phyloP scores from a whole-genome alignment of 2,888 invertebrate species.

The Erebia aethiops region DNA sequence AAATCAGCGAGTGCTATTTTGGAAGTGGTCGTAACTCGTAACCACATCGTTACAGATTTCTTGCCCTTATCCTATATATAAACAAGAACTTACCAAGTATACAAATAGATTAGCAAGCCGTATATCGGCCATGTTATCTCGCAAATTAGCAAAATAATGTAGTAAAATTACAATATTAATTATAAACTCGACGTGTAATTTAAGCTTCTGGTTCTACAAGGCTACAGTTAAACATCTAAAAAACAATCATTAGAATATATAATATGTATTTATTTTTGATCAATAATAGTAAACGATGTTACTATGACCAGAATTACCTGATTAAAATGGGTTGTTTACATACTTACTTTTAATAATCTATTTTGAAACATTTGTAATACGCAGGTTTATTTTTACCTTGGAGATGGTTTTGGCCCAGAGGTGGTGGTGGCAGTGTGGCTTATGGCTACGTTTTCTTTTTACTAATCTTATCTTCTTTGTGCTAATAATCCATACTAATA shows the following conservation, averaged over 20 bases:
- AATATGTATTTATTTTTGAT: neutral
- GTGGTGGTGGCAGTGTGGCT: no score
- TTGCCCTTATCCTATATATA: neutral
- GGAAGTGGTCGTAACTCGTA: neutral
- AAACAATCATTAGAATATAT: constrained; percentile 2
- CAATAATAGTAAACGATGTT: neutral
- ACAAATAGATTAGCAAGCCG: constrained; percentile 1
- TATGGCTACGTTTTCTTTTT: no score
- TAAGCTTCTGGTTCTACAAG: neutral
- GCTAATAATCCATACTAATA: no score
- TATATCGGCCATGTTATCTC: neutral
- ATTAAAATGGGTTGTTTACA: no score
- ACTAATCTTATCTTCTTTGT: no score
- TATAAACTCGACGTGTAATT: neutral
- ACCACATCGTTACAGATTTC: neutral
- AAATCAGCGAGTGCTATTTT: constrained; percentile 7
- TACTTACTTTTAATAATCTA: no score
- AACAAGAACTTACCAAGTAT: neutral
- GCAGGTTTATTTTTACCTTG: no score
- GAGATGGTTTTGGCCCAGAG: no score
- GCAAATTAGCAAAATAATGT: neutral
- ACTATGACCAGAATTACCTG: no score
- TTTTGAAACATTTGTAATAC: no score
- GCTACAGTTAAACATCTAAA: neutral
- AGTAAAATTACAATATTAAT: neutral